Base-by-base conservation (phyloP, 2,797 vertebrate species). In the Fistularia tabacaria region DNA sequence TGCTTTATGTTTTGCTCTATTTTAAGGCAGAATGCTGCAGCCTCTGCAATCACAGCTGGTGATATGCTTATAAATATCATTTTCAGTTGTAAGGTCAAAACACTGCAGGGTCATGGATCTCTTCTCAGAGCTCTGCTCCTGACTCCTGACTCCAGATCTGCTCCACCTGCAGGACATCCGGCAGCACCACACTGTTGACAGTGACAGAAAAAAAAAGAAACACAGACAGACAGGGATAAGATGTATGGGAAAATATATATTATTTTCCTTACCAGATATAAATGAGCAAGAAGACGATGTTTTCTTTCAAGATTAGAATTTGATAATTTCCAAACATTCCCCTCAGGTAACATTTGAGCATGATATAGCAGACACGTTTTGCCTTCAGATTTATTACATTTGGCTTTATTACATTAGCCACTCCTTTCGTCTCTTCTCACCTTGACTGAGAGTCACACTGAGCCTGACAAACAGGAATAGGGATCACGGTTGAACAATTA, bases 401-500 rank as follows among this genome's bases (percentile, higher is more conserved):
- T 25, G 25, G 25, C 25, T 25, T 2, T 3, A 25, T 25, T 2
- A 25, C 25, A 25, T 25, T 25, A 25, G 2, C 25, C 25, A 25
- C 25, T 25, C 25, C 25, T 25, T 25, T 25, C 5, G 25, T 25
- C 5, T 25, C 0, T 5, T 54, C 79, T 84, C 61, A 88, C 89
- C 83, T 77, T 60, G 62, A 13, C n/a, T 71, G 14, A 54, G 74
- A 73, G 7, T 9, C 39, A 64, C 90, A 91, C 0, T 73, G 61
- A 2, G 87, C 89, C 38, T 84, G 62, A 72, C 88, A 90, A 36
- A 69, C 57, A 42, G 87, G 84, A 1, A 90, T 57, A 39, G 65
- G 39, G 3, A 77, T 13, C 15, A 62, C 38, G 0, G 71, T 1
- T 11, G 50, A 71, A 42, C 90, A 91, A 49, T 72, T 49, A 6